A percentile compares a stretch with the other conserved stretches of the same genome.
phyloP scores from a whole-genome alignment of 2,888 invertebrate species.

The Parasteatoda lunata region DNA sequence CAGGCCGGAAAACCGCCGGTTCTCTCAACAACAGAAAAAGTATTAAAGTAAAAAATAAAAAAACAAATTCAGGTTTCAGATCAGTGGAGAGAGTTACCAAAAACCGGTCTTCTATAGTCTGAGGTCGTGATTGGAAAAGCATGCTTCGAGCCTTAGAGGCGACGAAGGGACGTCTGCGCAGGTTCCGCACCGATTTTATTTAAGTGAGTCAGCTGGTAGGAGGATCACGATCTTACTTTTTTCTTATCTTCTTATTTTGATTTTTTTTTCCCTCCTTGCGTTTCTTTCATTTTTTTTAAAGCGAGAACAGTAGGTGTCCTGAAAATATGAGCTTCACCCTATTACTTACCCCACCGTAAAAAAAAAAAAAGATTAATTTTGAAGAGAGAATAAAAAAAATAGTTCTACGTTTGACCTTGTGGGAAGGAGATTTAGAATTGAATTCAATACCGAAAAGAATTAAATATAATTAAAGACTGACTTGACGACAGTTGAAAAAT shows the following conservation, averaged over 20 bases:
- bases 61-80: neutral
- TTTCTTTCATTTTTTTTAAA: neutral
- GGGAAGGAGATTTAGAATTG: no score
- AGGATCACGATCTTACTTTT: neutral
- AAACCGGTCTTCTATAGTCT: neutral
- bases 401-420: no score
- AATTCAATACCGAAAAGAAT: no score
- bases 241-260: neutral
- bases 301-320: neutral
- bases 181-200: conserved; percentile 3
- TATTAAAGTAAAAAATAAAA: neutral
- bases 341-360: no score
- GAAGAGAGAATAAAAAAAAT: no score
- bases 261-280: neutral
- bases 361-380: no score
- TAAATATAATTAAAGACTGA: no score
- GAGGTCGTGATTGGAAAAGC: neutral
- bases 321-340: neutral
- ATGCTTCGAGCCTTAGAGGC: neutral
- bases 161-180: neutral
- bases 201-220: neutral
- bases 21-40: neutral
- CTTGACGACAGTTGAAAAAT: no score
- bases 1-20: conserved; percentile 2
- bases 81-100: neutral